A percentile compares a stretch with the other conserved stretches of the same genome.
These are phyloP conservation scores for Caenorhabditis wallacei DNA, from an alignment of 2,888 invertebrate genomes.

Conservation along the genomic window DNA sequence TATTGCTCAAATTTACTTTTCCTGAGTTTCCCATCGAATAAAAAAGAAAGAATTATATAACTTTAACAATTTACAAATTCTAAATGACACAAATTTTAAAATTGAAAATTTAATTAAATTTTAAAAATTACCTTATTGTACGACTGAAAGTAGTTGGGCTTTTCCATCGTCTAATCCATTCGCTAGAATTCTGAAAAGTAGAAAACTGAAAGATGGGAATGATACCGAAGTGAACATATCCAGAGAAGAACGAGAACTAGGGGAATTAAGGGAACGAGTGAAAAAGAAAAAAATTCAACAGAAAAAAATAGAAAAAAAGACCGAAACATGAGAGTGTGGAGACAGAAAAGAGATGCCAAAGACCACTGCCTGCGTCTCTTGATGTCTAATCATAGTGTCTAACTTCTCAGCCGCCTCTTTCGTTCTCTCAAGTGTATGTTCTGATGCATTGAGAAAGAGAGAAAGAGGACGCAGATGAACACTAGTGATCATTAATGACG, in stretches of 20 bases:
- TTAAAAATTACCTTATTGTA: constrained; percentile 55
- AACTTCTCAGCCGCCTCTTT: constrained; percentile 13
- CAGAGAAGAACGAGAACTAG: background rate
- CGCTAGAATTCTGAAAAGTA: constrained; percentile 32
- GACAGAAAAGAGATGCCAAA: constrained; percentile 52
- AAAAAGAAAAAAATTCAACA: constrained; percentile 36
- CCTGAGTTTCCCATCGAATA: too few species aligned
- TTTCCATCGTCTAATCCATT: constrained; percentile 66
- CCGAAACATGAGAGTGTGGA: constrained; percentile 30
- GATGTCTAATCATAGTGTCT: constrained; percentile 46
- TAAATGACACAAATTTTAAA: too few species aligned
- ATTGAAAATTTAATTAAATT: too few species aligned
- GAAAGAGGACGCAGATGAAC: constrained; percentile 15
- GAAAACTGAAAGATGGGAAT: background rate
- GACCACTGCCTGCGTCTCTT: constrained; percentile 56
- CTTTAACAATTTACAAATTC: too few species aligned
- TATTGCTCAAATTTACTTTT: too few species aligned
- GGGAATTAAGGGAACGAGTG: constrained; percentile 15
- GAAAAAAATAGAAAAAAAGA: constrained; percentile 35
- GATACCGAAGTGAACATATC: background rate
- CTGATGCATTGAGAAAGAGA: constrained; percentile 2
- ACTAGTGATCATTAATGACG: constrained; percentile 11
- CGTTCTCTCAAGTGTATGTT: constrained; percentile 35
- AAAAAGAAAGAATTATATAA: too few species aligned
- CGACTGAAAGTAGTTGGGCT: constrained; percentile 60